These are phyloP conservation scores for Puntigrus tetrazona DNA, from an alignment of 2,113 vertebrate species.

Conservation along the genomic window DNA sequence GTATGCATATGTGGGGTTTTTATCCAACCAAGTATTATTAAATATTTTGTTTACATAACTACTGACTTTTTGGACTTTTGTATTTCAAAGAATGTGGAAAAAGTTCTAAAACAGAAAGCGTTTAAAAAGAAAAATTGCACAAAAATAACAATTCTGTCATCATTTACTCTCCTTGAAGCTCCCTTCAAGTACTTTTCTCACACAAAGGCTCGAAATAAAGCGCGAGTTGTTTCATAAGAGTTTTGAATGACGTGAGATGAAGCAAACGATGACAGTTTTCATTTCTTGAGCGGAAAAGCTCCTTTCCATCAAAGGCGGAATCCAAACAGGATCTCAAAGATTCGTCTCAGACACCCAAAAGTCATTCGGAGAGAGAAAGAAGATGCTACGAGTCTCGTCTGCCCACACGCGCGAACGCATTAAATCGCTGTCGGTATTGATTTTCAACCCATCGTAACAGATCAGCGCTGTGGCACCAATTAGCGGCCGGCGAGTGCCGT, in stretches of 20 bases:
- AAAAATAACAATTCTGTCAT: background rate
- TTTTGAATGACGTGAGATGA: background rate
- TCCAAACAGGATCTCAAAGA: background rate
- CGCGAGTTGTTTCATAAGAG: background rate
- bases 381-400: background rate
- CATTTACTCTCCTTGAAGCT: background rate
- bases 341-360: background rate
- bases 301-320: background rate
- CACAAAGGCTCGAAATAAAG: background rate
- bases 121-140: background rate
- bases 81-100: background rate
- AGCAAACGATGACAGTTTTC: background rate
- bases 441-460: background rate
- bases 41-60: background rate
- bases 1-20: background rate
- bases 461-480: background rate
- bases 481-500: background rate
- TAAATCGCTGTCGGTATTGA: background rate
- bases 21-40: background rate
- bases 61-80: background rate
- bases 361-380: background rate
- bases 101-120: background rate
- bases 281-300: background rate
- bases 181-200: background rate
- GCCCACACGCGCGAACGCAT: background rate